Base-by-base conservation (phyloP, 2,113 vertebrate species). In the Cynoglossus semilaevis region DNA sequence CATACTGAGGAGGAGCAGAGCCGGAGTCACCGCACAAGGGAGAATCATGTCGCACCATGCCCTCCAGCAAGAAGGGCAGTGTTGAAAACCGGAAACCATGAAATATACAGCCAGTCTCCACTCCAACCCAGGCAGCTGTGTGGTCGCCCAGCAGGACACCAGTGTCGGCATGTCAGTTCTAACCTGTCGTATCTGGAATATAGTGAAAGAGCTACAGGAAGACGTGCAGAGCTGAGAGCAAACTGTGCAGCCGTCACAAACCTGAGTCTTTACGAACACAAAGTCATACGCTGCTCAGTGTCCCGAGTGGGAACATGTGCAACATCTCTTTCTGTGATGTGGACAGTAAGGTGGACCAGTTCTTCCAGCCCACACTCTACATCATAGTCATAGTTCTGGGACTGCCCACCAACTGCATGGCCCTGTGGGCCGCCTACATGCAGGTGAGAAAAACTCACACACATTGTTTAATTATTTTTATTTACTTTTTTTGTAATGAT, bases 341-440 rank as follows among this genome's bases (percentile, higher is more conserved):
- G 84, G 94, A 95, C 86, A 94, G 94, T 4, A 92, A 91, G 40
- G 85, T 96, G 63, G 94, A 96, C 85, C 91, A 93, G 78, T 93
- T 92, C 61, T 94, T 96, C 78, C 94, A 95, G 35, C 95, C 95
- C 0, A 92, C 90, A 0, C 90, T 96, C 16, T 96, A 96, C 75
- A 93, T 94, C 82, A 87, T 94, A 0, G 94, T 96, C 70, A 94
- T 96, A 0, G 87, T 91, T 11, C 71, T 95, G 53, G 95, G 95
- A 8, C 87, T 96, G 58, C 94, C 94, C 42, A 91, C 93, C 41
- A 96, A 96, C 88, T 94, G 94, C 75, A 88, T 95, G 90, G 94
- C 94, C 0, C 76, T 96, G 75, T 95, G 94, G 94, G 94, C 94
- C 0, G 94, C 94, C 43, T 94, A 92, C 82, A 87, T 93, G 85